Percentiles rank a stretch among this genome's conserved stretches.
These are phyloP conservation scores for Strix uralensis DNA, from an alignment of 2,113 vertebrate species.

Conservation along the genomic window DNA sequence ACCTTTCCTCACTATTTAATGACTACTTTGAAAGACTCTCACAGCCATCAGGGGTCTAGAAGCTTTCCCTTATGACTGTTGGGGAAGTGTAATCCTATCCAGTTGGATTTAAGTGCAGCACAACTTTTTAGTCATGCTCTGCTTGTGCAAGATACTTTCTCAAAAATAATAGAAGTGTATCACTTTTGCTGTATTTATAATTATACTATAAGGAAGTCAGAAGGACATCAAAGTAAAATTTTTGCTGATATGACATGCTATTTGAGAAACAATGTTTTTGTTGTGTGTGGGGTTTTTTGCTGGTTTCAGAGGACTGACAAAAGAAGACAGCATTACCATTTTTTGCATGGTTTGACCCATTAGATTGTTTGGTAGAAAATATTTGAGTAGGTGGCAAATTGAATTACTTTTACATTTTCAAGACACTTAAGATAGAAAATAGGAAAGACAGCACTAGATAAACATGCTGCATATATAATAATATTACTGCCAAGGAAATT, in stretches of 20 bases:
- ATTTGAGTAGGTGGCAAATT: constrained; percentile 45
- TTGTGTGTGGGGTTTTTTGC: neutral
- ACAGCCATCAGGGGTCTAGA: neutral
- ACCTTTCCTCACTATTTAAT: neutral
- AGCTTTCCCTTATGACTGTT: neutral
- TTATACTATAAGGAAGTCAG: neutral
- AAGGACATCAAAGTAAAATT: constrained; percentile 1
- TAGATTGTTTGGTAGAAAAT: constrained; percentile 49
- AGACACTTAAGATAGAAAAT: constrained; percentile 57
- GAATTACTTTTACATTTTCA: constrained; percentile 65
- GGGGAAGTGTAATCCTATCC: neutral
- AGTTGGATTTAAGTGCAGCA: constrained; percentile 13
- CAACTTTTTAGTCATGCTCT: constrained; percentile 39
- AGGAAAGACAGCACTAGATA: constrained; percentile 53
- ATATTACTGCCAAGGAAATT: constrained; percentile 62
- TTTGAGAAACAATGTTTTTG: constrained; percentile 36
- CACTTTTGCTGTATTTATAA: neutral
- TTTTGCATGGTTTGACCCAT: constrained; percentile 52
- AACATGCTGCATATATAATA: constrained; percentile 46
- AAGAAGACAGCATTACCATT: constrained; percentile 29
- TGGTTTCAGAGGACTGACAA: constrained; percentile 3
- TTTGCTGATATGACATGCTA: neutral
- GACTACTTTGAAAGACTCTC: neutral
- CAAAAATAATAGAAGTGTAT: constrained; percentile 13
- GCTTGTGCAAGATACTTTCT: neutral